A percentile compares a stretch with the other conserved stretches of the same genome.
Conservation (phyloP, 2,888 invertebrate genomes). For the Orthosia cruda region DNA sequence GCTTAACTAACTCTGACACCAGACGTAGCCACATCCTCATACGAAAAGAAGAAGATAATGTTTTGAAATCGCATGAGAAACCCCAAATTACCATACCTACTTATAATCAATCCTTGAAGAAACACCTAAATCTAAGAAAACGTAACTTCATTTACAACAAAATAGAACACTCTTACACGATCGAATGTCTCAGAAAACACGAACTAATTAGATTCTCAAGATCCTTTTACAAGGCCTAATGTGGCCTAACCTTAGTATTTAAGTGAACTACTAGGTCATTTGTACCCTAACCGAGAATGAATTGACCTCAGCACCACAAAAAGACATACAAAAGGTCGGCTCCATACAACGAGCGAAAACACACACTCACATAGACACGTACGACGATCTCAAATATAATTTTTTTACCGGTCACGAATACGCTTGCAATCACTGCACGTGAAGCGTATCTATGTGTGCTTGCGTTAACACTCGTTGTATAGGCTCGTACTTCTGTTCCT, state of each 20-base stretch:
- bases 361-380: neutral
- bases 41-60: no score
- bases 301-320: neutral
- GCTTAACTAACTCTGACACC: no score
- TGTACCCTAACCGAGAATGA: slow-evolving; percentile 5
- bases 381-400: no score
- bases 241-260: slow-evolving; percentile 16
- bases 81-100: no score
- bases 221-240: slow-evolving; percentile 31
- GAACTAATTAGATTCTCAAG: slow-evolving; percentile 29
- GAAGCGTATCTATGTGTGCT: neutral
- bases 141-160: no score
- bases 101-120: no score
- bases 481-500: neutral
- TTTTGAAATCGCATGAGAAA: no score
- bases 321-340: neutral
- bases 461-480: neutral
- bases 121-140: no score
- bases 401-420: no score
- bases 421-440: neutral
- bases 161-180: neutral
- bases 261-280: slow-evolving; percentile 17
- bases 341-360: neutral
- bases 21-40: no score
- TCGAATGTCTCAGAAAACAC: slow-evolving; percentile 4